Percentiles rank a stretch among this genome's conserved stretches.
phyloP scores from a whole-genome alignment of 2,888 invertebrate genomes.

The Caenorhabditis doughertyi region DNA sequence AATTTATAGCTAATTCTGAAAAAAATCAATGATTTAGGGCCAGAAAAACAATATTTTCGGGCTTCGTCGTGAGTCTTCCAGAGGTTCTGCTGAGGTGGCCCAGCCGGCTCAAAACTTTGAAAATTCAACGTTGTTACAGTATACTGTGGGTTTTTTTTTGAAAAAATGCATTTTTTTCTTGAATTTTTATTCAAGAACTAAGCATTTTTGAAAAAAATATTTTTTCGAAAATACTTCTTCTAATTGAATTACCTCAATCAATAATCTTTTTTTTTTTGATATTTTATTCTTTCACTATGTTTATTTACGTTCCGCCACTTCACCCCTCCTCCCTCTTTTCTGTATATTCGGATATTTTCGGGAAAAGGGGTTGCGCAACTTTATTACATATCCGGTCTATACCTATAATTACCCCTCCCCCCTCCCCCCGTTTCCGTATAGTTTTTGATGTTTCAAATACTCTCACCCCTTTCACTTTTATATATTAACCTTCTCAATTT shows the following conservation, averaged over 20 bases:
- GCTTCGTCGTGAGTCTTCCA: constrained; percentile 54
- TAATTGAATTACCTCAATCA: too few species aligned
- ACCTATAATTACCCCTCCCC: constrained; percentile 24
- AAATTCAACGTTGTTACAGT: constrained; percentile 66
- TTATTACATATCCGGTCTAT: constrained; percentile 14
- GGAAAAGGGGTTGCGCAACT: constrained; percentile 52
- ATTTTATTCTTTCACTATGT: too few species aligned
- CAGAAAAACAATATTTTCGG: constrained; percentile 69
- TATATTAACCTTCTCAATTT: too few species aligned
- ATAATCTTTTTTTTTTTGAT: neutral
- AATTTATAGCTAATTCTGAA: neutral
- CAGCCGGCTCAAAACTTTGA: constrained; percentile 42
- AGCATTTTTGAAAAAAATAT: too few species aligned
- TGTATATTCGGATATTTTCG: constrained; percentile 1
- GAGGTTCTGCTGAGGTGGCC: neutral
- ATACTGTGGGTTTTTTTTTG: constrained; percentile 69
- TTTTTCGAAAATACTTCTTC: too few species aligned
- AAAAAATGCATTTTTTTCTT: neutral
- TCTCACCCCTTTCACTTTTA: neutral
- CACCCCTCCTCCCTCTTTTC: neutral
- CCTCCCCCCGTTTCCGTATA: neutral
- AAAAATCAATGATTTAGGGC: constrained; percentile 10
- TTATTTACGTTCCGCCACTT: constrained; percentile 31
- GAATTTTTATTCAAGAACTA: neutral
- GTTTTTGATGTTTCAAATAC: constrained; percentile 13